Percentiles rank a stretch among this genome's conserved stretches.
Evolutionary conservation across 2,113 vertebrate species (phyloP).

Genomic region (Nyctereutes procyonoides): DNA sequence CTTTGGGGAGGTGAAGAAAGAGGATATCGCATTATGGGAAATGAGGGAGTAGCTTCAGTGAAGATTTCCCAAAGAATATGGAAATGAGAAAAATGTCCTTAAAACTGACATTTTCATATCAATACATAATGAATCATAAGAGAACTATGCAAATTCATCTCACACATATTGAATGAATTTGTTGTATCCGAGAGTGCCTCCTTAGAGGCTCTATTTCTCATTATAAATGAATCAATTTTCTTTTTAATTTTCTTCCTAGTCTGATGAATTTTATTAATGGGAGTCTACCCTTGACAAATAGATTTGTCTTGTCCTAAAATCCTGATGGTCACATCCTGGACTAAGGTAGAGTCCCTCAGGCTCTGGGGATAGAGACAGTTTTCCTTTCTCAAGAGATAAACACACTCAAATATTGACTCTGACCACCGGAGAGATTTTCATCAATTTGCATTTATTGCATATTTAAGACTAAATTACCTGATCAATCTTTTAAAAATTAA

Average conservation of each 20-base stretch:
- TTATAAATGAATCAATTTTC: slow-evolving; percentile 21
- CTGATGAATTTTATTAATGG: neutral
- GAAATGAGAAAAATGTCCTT: slow-evolving; percentile 7
- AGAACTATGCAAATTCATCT: neutral
- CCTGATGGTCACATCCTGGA: neutral
- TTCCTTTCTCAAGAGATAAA: neutral
- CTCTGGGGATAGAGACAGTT: neutral
- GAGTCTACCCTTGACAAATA: neutral
- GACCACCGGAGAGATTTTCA: neutral
- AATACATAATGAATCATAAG: neutral
- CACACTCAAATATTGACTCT: neutral
- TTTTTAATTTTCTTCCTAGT: neutral
- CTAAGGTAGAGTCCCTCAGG: neutral
- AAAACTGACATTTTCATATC: neutral
- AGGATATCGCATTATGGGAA: neutral
- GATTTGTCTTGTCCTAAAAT: neutral
- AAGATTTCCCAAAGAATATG: neutral
- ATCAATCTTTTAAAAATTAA: neutral
- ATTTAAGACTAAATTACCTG: neutral
- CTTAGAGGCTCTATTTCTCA: neutral
- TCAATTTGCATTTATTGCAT: slow-evolving; percentile 23
- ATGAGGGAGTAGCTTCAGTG: neutral
- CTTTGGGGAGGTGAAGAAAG: neutral
- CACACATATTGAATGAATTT: neutral
- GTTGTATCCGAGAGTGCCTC: neutral